Base-by-base conservation (phyloP, 2,797 vertebrate species). In the Tangara arthus region DNA sequence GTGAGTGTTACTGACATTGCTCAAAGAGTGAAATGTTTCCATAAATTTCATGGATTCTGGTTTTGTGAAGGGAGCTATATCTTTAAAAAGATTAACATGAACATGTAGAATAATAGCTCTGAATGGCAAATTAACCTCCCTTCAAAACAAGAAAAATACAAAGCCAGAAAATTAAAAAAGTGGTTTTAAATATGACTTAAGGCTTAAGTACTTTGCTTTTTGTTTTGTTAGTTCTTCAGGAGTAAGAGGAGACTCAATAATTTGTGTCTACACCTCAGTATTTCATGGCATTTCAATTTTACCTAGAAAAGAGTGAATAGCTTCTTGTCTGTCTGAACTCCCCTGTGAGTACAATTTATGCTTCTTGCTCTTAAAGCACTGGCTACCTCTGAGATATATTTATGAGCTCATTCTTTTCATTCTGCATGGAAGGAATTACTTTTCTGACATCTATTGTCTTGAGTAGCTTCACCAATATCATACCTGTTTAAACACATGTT, bases 371-470 rank as follows among this genome's bases (percentile, higher is more conserved):
- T 94, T 78, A 97, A 94, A 93, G 65, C 63, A 47, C 80, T 96
- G 71, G 82, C 92, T 94, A 88, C 65, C 47, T 93, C 95, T 69
- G 75, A 94, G 73, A 64, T 84, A 17, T 92, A 94, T 97, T 97
- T 97, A 96, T 95, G 96, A 96, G 78, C 79, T 94, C 37, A 15
- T 94, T 97, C 91, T 87, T 97, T 96, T 95, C 78, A 85, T 93
- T 84, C 89, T 17, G 17, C 65, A 90, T 87, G 89, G 81, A 88
- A 92, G 90, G 72, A 93, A 89, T 73, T 78, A 49, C 65, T 63
- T 91, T 89, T 94, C 49, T 57, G 88, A 53, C 69, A 93, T 65
- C 72, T 56, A 83, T 96, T 72, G 73, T 92, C 55, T 97, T 90
- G 87, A 75, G 65, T 44, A 86, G 66, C 65, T 71, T 85, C 82